These are phyloP conservation scores for Tupaia tana DNA, from an alignment of 2,113 vertebrate species.

Conservation along the genomic window DNA sequence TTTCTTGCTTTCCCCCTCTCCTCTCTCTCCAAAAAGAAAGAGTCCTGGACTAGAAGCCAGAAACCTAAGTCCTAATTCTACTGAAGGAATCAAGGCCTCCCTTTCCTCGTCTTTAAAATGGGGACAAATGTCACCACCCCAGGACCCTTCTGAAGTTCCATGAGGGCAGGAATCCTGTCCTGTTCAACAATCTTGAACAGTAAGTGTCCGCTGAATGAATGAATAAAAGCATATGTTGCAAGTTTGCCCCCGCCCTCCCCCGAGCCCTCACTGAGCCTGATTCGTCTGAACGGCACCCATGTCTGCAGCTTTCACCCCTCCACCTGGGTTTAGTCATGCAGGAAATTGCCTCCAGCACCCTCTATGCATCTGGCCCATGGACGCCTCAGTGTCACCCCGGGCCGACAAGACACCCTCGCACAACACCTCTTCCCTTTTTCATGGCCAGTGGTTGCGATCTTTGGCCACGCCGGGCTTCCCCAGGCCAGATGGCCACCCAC, in stretches of 20 bases:
- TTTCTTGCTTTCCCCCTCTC: no score
- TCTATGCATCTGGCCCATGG: fast-evolving
- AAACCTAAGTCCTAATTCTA: not conserved
- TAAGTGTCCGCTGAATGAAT: not conserved
- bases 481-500: not conserved
- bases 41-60: not conserved
- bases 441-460: no score
- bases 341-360: not conserved
- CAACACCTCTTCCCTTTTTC: not conserved
- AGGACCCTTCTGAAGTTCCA: not conserved
- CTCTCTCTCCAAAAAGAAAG: no score
- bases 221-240: not conserved
- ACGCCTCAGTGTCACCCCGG: not conserved
- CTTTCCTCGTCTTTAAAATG: not conserved
- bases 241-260: not conserved
- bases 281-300: not conserved
- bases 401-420: fast-evolving
- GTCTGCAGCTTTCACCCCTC: fast-evolving
- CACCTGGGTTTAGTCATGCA: not conserved
- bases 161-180: no score
- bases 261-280: not conserved
- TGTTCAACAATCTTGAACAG: not conserved
- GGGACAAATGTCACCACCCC: not conserved
- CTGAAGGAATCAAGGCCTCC: not conserved
- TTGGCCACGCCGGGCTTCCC: not conserved